Base-by-base conservation (phyloP, 2,797 vertebrate genomes). In the Lepilemur septentrionalis region DNA sequence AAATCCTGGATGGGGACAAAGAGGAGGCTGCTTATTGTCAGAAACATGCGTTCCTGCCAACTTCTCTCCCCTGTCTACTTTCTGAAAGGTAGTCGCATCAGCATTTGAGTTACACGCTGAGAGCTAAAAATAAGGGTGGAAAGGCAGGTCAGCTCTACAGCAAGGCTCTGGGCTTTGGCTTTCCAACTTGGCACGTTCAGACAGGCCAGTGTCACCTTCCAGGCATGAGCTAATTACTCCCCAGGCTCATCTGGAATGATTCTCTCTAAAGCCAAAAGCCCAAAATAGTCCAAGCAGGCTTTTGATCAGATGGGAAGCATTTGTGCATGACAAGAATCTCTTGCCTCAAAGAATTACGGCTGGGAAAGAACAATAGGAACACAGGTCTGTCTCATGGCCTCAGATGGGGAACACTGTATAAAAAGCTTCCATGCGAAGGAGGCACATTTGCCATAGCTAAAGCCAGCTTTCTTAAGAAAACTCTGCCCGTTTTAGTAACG, bases 181-280 rank as follows among this genome's bases (percentile, higher is more conserved):
- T 97, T 98, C 97, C 97, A 84, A 95, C 93, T 75, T 96, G 97
- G 94, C 96, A 98, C 93, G 85, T 94, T 96, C 93, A 79, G 92
- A 96, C 97, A 98, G 95, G 97, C 95, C 95, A 67, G 83, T 88
- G 88, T 97, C 85, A 97, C 83, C 72, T 95, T 90, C 72, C 59
- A 98, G 95, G 89, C 78, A 94, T 43, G 87, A 98, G 96, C 72
- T 97, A 97, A 98, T 96, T 89, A 98, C 97, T 67, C 81, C 46
- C 95, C n/a, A 17, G 22, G 75, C 91, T 97, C 97, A 97, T 93
- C 97, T 98, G 91, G 43, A 98, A 95, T 79, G 93, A 78, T 52
- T 88, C 67, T 97, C 95, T 85, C 91, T 94, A 76, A 97, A 97
- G 91, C 89, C 95, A 90, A 98, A 91, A 75, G 79, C 95, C 93